Conservation (phyloP, 2,888 invertebrate genomes). For the Thecocarcelia acutangulata region DNA sequence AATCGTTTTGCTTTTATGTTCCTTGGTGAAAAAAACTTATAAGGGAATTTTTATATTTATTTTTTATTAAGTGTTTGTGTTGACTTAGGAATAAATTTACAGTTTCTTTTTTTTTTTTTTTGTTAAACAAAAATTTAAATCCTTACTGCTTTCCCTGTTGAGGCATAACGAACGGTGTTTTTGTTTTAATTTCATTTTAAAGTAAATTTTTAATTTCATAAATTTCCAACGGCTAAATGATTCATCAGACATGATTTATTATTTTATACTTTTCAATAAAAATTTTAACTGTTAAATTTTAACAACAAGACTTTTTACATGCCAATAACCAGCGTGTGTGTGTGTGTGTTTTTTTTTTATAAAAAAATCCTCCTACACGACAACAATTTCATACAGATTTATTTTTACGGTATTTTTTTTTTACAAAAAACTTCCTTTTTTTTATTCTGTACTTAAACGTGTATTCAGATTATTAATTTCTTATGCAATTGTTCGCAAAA, state of each 20-base stretch:
- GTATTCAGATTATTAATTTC: constrained; percentile 31
- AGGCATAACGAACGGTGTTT: not conserved
- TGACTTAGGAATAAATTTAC: constrained; percentile 45
- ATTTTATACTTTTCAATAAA: constrained; percentile 2
- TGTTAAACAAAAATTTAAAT: constrained; percentile 1
- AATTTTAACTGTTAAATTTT: constrained; percentile 1
- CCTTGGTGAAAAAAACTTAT: constrained; percentile 9
- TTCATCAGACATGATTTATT: constrained; percentile 44
- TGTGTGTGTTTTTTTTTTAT: too few species aligned
- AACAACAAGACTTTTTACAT: too few species aligned
- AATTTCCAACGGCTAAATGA: constrained; percentile 20
- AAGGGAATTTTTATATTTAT: constrained; percentile 21
- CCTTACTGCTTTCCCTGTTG: too few species aligned
- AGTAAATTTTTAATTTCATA: not conserved
- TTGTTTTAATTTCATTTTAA: constrained; percentile 1
- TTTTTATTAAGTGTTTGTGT: constrained; percentile 55
- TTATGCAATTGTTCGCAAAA: constrained; percentile 50
- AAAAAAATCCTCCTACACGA: too few species aligned
- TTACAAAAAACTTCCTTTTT: constrained; percentile 6
- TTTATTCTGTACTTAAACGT: constrained; percentile 4
- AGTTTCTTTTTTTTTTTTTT: constrained; percentile 26
- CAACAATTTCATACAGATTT: constrained; percentile 2
- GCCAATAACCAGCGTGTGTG: too few species aligned
- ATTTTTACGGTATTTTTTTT: constrained; percentile 11
- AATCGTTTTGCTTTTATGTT: constrained; percentile 6